Base-by-base conservation (phyloP, 2,888 invertebrate species). In the Encarsia formosa region DNA sequence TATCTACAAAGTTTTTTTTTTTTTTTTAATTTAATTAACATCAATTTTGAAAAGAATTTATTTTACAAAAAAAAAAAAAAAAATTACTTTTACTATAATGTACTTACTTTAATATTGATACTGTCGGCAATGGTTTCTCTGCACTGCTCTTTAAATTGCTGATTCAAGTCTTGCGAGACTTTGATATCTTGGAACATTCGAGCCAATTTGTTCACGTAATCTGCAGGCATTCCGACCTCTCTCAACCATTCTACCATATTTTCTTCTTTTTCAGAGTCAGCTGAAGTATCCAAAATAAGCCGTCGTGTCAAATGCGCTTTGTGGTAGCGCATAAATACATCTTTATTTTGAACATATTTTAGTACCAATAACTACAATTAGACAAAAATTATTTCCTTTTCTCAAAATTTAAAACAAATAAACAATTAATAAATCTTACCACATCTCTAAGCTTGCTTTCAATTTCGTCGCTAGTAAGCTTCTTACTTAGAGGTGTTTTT, bases 281-380 rank as follows among this genome's bases (percentile, higher is more conserved):
- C 96, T 68, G 96, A 96, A 16, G 96, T 94, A 73, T 99, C 98
- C 61, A 99, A 81, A 71, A 99, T 98, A 60, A 99, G 83, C 57
- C 94, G 83, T 66, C 99, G 80, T 6, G 98, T 97, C 59, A 99
- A 80, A 78, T 99, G 98, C 40, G 95, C 96, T 75, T 99, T 98
- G 75, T 99, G 97, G 75, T 96, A 99, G 62, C 97, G 82, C 98
- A 99, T 99, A 75, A 99, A 99, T 23, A 99, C 97, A 79, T 99
- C 99, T 75, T 99, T 99, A 77, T 98, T 99, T 74, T 93, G 92
- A 61, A 99, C 95, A 77, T 99, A 99, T 75, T 99, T 99, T 60
- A 99, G 80, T 60, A 99, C 96, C 71, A 99, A 79, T 59, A 99
- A 77, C 79, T 78, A 66, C 22, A 71, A 70, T 11, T 5, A 18